Evolutionary conservation across 2,888 invertebrate species (phyloP), one percentile per base, ranked within the genome.

Genomic region (Hymenopus coronatus): DNA sequence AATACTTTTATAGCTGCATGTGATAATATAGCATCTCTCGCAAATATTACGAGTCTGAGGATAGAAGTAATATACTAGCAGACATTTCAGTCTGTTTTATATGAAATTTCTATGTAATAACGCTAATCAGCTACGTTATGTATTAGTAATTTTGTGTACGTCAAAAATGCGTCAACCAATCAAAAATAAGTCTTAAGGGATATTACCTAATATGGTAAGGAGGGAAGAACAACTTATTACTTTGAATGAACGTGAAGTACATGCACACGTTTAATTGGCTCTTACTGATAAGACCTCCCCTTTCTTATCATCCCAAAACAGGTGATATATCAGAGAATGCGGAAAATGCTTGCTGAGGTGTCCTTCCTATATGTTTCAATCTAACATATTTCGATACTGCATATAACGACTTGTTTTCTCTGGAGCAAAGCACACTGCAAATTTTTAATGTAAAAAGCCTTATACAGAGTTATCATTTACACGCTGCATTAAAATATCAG

Each of bases 191-290:
- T 92, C 93, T 92, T 92, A 93, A 92, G 93, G 93, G 93, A 93
- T 93, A 94, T 94, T 93, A 92, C 94, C 94, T 93, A 93, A 93
- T 93, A 94, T 93, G 93, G 94, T 88, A 88, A 84, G 89, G 89
- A 88, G 90, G 88, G 90, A 90, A 82, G 87, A 84, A 70, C 70
- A 88, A 88, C 70, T 82, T 85, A 82, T 88, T 88, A 84, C 83
- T 84, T 84, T n/a, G 25, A 54, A 84, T 88, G 88, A 88, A 88
- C 70, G n/a, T 30, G 20, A 30, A 20, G 3, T 12, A 84, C 84
- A 84, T 25, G 15, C 54, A 20, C 20, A 20, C 4, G 20, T 70
- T 70, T 70, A 70, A 70, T 70, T 70, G 20, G 20, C 15, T 20
- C 15, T 70, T 20, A 70, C 54, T 70, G 15, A 70, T 20, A 70